Conservation (phyloP, 2,888 invertebrate species). For the Branchipolynoe longqiensis region DNA sequence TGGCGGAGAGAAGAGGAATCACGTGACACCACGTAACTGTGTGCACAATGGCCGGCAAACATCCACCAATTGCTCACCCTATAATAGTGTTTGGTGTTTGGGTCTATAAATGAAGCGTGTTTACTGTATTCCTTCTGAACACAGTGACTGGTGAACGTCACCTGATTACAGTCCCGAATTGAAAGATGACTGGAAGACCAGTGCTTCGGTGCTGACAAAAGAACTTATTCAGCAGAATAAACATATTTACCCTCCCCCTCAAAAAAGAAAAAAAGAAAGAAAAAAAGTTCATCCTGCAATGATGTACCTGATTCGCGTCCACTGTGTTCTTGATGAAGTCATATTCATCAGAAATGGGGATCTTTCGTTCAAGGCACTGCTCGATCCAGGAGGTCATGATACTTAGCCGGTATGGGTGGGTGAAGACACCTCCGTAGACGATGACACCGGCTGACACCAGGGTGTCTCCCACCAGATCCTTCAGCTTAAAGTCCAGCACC, state of each 20-base stretch:
- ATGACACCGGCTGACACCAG: slow-evolving; percentile 79
- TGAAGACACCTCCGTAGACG: slow-evolving; percentile 80
- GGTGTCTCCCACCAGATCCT: slow-evolving; percentile 80
- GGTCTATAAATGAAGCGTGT: background rate
- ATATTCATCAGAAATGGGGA: slow-evolving; percentile 77
- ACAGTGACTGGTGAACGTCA: too few relatives aligned
- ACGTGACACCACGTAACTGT: background rate
- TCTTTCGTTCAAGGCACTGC: slow-evolving; percentile 71
- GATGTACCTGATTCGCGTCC: slow-evolving; percentile 76
- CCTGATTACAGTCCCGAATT: too few relatives aligned
- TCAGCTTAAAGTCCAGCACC: slow-evolving; percentile 76
- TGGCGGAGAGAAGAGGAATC: slow-evolving; percentile 66
- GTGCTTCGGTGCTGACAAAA: too few relatives aligned
- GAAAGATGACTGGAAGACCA: too few relatives aligned
- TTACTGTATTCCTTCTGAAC: too few relatives aligned
- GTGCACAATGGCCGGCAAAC: background rate
- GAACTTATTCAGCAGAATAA: too few relatives aligned
- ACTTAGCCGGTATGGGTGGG: slow-evolving; percentile 75
- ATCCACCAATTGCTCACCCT: background rate
- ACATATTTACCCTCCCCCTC: too few relatives aligned
- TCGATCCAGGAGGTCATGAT: slow-evolving; percentile 73
- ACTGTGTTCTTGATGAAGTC: slow-evolving; percentile 76
- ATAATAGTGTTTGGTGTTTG: background rate
- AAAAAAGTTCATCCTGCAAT: background rate
- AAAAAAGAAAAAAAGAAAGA: background rate